A percentile compares a stretch with the other conserved stretches of the same genome.
These are phyloP conservation scores for Sardinella longiceps DNA, from an alignment of 2,797 vertebrate genomes.

Conservation along the genomic window DNA sequence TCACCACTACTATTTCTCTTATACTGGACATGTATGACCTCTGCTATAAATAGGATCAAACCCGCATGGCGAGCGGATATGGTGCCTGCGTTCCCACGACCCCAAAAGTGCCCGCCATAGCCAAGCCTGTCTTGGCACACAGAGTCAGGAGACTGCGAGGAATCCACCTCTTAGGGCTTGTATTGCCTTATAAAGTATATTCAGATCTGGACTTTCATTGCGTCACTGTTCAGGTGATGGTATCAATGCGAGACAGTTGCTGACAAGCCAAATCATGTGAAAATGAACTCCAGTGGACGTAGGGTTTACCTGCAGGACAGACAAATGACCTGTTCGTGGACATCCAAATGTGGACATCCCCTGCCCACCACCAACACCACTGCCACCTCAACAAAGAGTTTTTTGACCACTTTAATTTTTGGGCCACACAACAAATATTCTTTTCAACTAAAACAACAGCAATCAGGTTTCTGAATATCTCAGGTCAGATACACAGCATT, in stretches of 20 bases:
- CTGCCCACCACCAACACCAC: neutral
- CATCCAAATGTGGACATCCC: neutral
- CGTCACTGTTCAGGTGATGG: constrained; percentile 10
- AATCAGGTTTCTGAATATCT: neutral
- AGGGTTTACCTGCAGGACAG: neutral
- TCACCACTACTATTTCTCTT: constrained; percentile 66
- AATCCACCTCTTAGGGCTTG: constrained; percentile 65
- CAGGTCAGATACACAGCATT: neutral
- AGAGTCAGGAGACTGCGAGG: constrained; percentile 66
- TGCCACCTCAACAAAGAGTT: neutral
- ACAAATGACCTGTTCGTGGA: neutral
- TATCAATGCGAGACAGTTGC: neutral
- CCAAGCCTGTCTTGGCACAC: constrained; percentile 69
- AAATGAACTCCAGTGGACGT: neutral
- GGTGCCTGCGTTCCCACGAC: constrained; percentile 84
- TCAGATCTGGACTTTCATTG: constrained; percentile 24
- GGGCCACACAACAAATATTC: neutral
- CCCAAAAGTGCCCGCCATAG: constrained; percentile 68
- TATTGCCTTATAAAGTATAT: constrained; percentile 80
- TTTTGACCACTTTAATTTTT: neutral
- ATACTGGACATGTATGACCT: constrained; percentile 68
- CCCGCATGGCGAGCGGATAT: constrained; percentile 82
- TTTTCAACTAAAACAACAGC: neutral
- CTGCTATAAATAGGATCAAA: constrained; percentile 87
- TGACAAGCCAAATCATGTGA: constrained; percentile 22